Conservation (phyloP, 2,888 invertebrate species). For the Drosophila barbarae region DNA sequence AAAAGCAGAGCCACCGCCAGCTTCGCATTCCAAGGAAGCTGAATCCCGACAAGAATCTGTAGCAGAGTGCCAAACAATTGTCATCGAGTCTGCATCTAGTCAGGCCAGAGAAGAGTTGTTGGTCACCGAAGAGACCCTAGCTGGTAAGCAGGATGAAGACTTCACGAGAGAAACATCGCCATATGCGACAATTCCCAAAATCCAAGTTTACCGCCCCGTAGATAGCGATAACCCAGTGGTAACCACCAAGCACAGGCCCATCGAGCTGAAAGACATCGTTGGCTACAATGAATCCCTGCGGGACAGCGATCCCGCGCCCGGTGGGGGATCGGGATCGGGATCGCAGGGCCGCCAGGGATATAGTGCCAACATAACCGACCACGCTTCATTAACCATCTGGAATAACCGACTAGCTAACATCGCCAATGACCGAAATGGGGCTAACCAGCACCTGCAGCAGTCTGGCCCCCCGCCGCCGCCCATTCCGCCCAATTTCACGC, state of each 20-base stretch:
- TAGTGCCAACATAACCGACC: slow-evolving; percentile 76
- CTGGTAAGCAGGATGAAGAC: slow-evolving; percentile 55
- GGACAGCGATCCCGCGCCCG: slow-evolving; percentile 52
- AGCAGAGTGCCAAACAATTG: slow-evolving; percentile 1
- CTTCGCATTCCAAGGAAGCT: slow-evolving; percentile 31
- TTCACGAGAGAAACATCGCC: slow-evolving; percentile 28
- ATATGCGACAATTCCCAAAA: slow-evolving; percentile 47
- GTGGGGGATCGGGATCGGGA: slow-evolving; percentile 39
- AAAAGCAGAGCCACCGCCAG: slow-evolving; percentile 5
- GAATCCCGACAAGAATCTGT: slow-evolving; percentile 4
- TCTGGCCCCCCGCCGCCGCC: slow-evolving; percentile 70
- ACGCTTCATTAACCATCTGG: slow-evolving; percentile 77
- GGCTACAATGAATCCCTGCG: slow-evolving; percentile 69
- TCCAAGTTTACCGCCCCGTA: slow-evolving; percentile 44
- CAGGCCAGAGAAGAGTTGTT: slow-evolving; percentile 27
- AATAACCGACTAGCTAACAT: slow-evolving; percentile 71
- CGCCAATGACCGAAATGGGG: slow-evolving; percentile 47
- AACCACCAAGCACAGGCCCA: slow-evolving; percentile 56
- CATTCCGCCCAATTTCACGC: slow-evolving; percentile 75
- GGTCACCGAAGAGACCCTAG: slow-evolving; percentile 39
- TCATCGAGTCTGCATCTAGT: slow-evolving; percentile 24
- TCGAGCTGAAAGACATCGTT: slow-evolving; percentile 61
- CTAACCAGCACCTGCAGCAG: slow-evolving; percentile 53
- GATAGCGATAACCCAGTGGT: slow-evolving; percentile 41
- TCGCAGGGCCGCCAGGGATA: slow-evolving; percentile 53